phyloP scores from a whole-genome alignment of 2,888 invertebrate genomes.

The Petrophora chlorosata region DNA sequence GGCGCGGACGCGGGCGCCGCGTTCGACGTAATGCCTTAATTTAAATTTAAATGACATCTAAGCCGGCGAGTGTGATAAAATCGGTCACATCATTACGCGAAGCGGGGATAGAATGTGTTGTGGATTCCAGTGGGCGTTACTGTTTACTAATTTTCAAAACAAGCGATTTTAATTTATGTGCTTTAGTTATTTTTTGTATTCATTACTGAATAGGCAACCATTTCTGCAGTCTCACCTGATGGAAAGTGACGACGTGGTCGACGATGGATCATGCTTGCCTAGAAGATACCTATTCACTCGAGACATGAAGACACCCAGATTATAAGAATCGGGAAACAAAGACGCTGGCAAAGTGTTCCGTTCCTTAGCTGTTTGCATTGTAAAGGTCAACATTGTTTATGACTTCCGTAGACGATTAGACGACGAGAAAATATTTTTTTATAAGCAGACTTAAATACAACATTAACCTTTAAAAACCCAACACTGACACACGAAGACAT shows the following conservation, averaged over 20 bases:
- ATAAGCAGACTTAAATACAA: not conserved
- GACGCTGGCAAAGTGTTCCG: too few relatives aligned
- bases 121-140: conserved; percentile 13
- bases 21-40: conserved; percentile 74
- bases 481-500: conserved; percentile 3
- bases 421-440: too few relatives aligned
- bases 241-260: too few relatives aligned
- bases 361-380: too few relatives aligned
- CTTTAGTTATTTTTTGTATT: not conserved
- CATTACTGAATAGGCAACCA: not conserved
- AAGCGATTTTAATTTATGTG: not conserved
- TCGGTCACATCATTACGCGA: conserved; percentile 54
- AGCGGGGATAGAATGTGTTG: conserved; percentile 18
- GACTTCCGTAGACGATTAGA: too few relatives aligned
- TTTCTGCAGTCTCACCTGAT: too few relatives aligned
- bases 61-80: conserved; percentile 57
- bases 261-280: too few relatives aligned
- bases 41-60: conserved; percentile 82
- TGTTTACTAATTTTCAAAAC: conserved; percentile 2
- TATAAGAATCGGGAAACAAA: too few relatives aligned
- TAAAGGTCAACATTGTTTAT: too few relatives aligned
- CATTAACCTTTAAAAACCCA: not conserved
- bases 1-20: conserved; percentile 49
- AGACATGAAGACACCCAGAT: too few relatives aligned
- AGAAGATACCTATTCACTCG: too few relatives aligned